These are phyloP conservation scores for Drosophila littoralis DNA, from an alignment of 1,140 invertebrate genomes.

Conservation along the genomic window DNA sequence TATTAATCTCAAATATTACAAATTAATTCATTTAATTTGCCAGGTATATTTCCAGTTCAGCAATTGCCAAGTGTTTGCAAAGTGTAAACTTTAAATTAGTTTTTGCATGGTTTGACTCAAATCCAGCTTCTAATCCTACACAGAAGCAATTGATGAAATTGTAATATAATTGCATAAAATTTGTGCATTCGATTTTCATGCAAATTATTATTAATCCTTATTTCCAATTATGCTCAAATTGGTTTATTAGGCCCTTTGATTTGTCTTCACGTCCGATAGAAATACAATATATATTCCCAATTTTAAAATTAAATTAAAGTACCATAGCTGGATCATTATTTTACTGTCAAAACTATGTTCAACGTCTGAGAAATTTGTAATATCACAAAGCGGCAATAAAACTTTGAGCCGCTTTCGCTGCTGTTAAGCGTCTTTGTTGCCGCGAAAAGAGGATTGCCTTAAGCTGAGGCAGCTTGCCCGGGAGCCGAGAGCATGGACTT, in stretches of 20 bases:
- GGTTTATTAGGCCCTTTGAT: no score
- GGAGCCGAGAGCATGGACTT: slow-evolving; percentile 1
- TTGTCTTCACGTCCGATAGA: no score
- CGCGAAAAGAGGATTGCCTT: no score
- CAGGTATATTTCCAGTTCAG: not conserved
- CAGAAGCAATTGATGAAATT: slow-evolving; percentile 52
- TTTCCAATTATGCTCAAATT: no score
- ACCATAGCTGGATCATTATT: not conserved
- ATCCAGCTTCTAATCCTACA: not conserved
- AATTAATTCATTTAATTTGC: not conserved
- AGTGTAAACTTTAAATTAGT: not conserved
- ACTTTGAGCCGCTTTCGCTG: no score
- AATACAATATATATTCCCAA: no score
- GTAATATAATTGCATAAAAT: slow-evolving; percentile 12
- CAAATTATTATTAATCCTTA: no score
- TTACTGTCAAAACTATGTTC: not conserved
- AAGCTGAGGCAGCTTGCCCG: no score
- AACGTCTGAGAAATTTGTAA: not conserved
- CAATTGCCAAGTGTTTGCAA: not conserved
- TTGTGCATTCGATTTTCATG: no score
- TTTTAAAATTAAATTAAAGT: not conserved
- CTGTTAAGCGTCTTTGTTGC: no score
- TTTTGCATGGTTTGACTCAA: not conserved
- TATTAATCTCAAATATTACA: no score
- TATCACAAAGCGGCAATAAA: not conserved